Base-by-base conservation (phyloP, 2,888 invertebrate genomes). In the Drosophila diplacantha region DNA sequence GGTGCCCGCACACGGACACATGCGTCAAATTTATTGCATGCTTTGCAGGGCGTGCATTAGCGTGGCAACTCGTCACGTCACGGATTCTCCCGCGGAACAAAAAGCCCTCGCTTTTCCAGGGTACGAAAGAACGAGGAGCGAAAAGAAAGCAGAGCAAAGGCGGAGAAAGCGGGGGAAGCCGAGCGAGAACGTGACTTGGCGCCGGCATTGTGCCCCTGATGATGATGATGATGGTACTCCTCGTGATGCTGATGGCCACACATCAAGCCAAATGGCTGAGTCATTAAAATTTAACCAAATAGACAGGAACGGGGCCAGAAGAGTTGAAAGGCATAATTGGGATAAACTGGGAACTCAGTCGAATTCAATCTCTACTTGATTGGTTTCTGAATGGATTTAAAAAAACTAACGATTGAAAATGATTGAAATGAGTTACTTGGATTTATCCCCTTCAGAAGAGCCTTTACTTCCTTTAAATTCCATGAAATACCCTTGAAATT, bases 1-100 rank as follows among this genome's bases (percentile, higher is more conserved):
- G 39, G 47, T 47, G 66, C 32, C 49, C 38, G 18, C 37, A 50
- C 43, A 60, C 44, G 5, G 53, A 35, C 57, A 54, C 37, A 57
- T 49, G 56, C 54, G 41, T 71, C 58, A 78, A 67, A 81, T 75
- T 74, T 81, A 81, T 81, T 75, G 83, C 81, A 79, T 83, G 70
- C 83, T 81, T 78, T 61, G 62, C 58, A 53, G 63, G 58, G 70
- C 46, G 53, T 64, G 61, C 69, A 73, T 71, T 63, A 66, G 61
- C 53, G 46, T 34, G 41, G 58, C 54, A 55, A 34, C 61, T 41
- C 43, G 49, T 65, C 56, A 59, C 51, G 66, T 52, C 51, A 68
- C 51, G 47, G 52, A 41, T 43, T 49, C 60, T 49, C 29, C 18
- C 18, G n/a, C 20, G 29, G 22, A 57, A 35, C 35, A 29, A 52